Evolutionary conservation across 2,797 vertebrate genomes (phyloP).

Genomic region (Prunella strophiata): DNA sequence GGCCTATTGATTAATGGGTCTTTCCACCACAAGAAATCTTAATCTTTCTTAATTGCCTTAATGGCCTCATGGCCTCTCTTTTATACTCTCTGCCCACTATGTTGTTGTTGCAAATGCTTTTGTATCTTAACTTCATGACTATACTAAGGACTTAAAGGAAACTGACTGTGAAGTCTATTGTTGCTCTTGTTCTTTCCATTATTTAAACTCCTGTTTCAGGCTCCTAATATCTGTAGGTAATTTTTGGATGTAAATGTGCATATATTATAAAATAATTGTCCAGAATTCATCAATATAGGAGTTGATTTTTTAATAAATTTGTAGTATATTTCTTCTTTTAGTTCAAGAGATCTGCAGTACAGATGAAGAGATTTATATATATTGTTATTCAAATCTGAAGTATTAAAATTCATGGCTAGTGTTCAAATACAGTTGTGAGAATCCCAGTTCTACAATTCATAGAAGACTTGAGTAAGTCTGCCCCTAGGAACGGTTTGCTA

Average conservation of each 20-base stretch:
- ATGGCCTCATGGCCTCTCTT: constrained; percentile 77
- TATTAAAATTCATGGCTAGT: background rate
- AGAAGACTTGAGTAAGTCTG: background rate
- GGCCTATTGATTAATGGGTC: constrained; percentile 81
- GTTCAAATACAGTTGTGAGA: background rate
- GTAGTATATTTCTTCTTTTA: background rate
- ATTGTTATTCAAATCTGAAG: background rate
- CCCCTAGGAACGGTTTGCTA: background rate
- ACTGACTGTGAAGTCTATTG: constrained; percentile 69
- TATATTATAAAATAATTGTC: constrained; percentile 41
- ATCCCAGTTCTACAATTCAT: background rate
- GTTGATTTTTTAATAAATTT: background rate
- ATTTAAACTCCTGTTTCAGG: constrained; percentile 54
- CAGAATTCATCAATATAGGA: background rate
- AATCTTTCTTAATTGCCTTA: constrained; percentile 85
- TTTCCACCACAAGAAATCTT: constrained; percentile 79
- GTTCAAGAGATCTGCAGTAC: background rate
- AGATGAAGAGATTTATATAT: background rate
- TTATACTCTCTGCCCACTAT: constrained; percentile 72
- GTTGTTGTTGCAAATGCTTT: constrained; percentile 77
- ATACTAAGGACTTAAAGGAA: constrained; percentile 58
- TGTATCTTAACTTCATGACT: constrained; percentile 78
- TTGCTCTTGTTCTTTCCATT: constrained; percentile 52
- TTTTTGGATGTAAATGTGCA: constrained; percentile 41
- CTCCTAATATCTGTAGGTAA: constrained; percentile 28